Evolutionary conservation across 1,140 invertebrate genomes (phyloP), one percentile per base, ranked within the genome.

Genomic region (Drosophila repleta): DNA sequence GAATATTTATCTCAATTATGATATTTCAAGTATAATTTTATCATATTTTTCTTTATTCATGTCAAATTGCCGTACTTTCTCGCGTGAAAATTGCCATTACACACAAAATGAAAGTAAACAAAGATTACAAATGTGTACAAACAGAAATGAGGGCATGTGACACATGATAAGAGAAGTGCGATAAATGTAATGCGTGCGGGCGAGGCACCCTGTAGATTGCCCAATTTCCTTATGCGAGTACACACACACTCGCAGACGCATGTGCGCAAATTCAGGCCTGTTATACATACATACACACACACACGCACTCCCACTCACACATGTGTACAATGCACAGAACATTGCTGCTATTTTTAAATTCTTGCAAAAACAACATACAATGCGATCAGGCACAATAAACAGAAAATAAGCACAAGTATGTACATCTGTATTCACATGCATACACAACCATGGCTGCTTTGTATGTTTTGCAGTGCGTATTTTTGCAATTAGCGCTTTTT

Each of bases 261-360:
- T 73, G 56, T 82, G 66, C 61, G 77, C 72, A 76, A 81, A 79
- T 80, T 63, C 67, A 80, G 77, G 78, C 77, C 78, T 81, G 77
- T 76, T 72, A 61, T 20, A 39, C 39, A 35, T 39, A 74, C 26
- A 57, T n/a, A 64, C 26, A 58, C 37, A 41, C 32, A 49, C 46
- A 45, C 17, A 64, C 26, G 53, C 37, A 41, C 32, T n/a, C n/a
- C n/a, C 17, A 64, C 26, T 57, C 37, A 41, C 32, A 49, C 46
- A 45, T 56, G 3, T 45, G 18, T 48, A 56, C 24, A 21, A 71
- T 81, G 63, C 21, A 48, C 11, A 60, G 53, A 43, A 52, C 66
- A 66, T 56, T 68, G 74, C 29, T 63, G 69, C 78, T 85, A 87
- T 82, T 85, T 85, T 78, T 85, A 85, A 82, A 75, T 46, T 61